Percentiles rank a stretch among this genome's conserved stretches.
These are phyloP conservation scores for Acanthurus leucopareius DNA, from an alignment of 2,797 vertebrate genomes.

Conservation along the genomic window DNA sequence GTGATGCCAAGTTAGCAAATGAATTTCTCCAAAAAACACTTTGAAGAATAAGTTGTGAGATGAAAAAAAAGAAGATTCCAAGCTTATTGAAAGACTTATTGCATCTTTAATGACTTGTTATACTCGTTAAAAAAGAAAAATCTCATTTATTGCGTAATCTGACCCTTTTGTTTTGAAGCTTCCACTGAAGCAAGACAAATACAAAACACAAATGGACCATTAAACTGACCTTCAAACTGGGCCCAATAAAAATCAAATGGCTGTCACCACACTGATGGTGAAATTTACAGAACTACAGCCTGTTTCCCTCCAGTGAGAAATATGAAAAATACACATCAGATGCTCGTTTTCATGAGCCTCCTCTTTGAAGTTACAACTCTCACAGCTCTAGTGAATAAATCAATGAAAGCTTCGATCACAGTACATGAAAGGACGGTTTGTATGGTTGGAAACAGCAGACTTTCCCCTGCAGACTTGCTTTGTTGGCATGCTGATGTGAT, in stretches of 20 bases:
- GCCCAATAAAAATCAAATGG: conserved; percentile 70
- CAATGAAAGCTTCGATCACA: conserved; percentile 49
- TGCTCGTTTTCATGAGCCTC: conserved; percentile 51
- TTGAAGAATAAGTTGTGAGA: conserved; percentile 25
- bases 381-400: conserved; percentile 51
- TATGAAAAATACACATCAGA: conserved; percentile 61
- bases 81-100: conserved; percentile 48
- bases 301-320: conserved; percentile 60
- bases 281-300: conserved; percentile 49
- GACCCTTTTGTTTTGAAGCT: conserved; percentile 78
- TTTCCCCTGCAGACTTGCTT: conserved; percentile 56
- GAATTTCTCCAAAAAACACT: conserved; percentile 25
- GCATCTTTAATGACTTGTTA: conserved; percentile 71
- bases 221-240: conserved; percentile 83
- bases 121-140: conserved; percentile 56
- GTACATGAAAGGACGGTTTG: conserved; percentile 63
- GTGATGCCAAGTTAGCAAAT: conserved; percentile 57
- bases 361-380: conserved; percentile 58
- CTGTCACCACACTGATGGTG: conserved; percentile 67
- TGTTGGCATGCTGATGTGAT: conserved; percentile 54
- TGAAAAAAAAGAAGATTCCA: conserved; percentile 34
- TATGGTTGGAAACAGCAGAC: conserved; percentile 42
- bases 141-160: conserved; percentile 65
- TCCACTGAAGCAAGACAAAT: conserved; percentile 79
- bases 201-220: conserved; percentile 79